Base-by-base conservation (phyloP, 2,113 vertebrate species). In the Sakesphorus luctuosus region DNA sequence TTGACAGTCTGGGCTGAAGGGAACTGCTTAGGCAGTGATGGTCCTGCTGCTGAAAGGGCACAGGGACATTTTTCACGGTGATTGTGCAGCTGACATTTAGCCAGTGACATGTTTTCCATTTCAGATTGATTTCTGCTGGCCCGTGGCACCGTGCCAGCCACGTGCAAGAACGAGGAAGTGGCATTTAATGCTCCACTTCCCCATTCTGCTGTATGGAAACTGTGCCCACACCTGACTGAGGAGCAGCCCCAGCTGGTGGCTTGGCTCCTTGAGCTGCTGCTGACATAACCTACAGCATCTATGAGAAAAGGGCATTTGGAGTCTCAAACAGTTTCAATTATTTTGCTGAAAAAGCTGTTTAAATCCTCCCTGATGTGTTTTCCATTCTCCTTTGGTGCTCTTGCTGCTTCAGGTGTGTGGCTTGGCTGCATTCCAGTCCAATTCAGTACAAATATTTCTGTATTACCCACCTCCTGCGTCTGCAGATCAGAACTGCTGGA, bases 1-100 rank as follows among this genome's bases (percentile, higher is more conserved):
- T 61, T 78, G 86, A 31, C 29, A 49, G n/a, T 40, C 49, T 65
- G 28, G 49, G 49, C 29, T 46, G 7, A 72, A 75, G 52, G 49
- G 25, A 76, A 35, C 52, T 82, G 5, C 92, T 91, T 50, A 56
- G 59, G 49, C 6, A 9, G 84, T 0, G 1, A 43, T 68, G 66
- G 49, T 68, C 95, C 67, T 92, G 2, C 61, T 36, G 44, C 69
- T 58, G 79, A 91, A 91, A 89, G 38, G 72, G 23, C 43, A 13
- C 59, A 80, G 18, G n/a, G 68, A 87, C 46, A 53, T 85, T 76
- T 92, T 66, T 91, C 63, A 31, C 55, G 3, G 14, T 44, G 28
- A 50, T 59, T 83, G 52, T 80, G 52, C 47, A 83, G 63, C 53
- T 94, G 87, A 85, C 67, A 67, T 90, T 93, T 82, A 91, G 72